Evolutionary conservation across 2,113 vertebrate genomes (phyloP), one percentile per base, ranked within the genome.

Genomic region (Chunga burmeisteri): DNA sequence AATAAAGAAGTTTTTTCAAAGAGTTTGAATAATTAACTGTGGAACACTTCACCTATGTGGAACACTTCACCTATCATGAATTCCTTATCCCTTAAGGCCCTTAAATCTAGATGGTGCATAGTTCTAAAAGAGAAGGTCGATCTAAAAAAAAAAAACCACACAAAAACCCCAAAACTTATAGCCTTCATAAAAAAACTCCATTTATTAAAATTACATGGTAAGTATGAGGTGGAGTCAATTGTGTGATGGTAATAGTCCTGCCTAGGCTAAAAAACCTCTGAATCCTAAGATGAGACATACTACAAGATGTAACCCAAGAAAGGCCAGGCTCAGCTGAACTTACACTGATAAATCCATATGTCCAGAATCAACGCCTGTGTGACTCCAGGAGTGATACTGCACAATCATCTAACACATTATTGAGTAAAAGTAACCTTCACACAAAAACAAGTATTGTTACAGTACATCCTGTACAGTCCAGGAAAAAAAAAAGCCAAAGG

Each of bases 321-420:
- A 78, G 47, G 23, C 22, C n/a, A 78, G n/a, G 21, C 47, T 55
- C 32, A 71, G 68, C 16, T 79, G 73, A 87, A 74, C 16, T 36
- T 67, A 50, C 42, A 17, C 21, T 36, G 36, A 62, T 50, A 77
- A 90, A 88, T 61, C 38, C 71, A 58, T 13, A 30, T 1, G 23
- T 40, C 32, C 20, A 66, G 42, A 74, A 63, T 1, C 8, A 14
- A 26, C 17, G 18, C 12, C 40, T 75, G 29, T 71, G 26, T 8
- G 14, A 74, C 20, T 21, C 22, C 11, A 9, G 25, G 14, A 0
- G 3, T 9, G 9, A 56, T 13, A n/a, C 3, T 40, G 25, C 53
- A 59, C 42, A 56, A 21, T 21, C 26, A 81, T 11, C 4, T 46
- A 27, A 13, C 0, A 0, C 0, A 0, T 36, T 47, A 68, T 7